Conservation (phyloP, 2,113 vertebrate species). For the Podarcis cretensis region DNA sequence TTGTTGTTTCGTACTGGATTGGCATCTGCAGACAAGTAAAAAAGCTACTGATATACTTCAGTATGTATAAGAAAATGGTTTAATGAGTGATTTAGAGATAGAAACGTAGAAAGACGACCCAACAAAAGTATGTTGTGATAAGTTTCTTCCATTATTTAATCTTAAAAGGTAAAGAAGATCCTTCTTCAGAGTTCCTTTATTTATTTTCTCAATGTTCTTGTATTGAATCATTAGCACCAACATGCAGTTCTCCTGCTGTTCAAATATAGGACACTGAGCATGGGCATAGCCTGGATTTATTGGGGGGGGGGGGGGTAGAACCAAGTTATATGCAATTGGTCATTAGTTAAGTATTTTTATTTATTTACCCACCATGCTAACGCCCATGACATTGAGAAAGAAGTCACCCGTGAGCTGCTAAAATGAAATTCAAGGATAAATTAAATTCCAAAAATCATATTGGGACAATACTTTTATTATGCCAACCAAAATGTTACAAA, state of each 20-base stretch:
- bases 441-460: background rate
- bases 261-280: background rate
- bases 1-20: background rate
- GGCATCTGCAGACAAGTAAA: background rate
- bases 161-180: background rate
- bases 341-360: too few relatives aligned
- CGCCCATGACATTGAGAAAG: background rate
- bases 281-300: background rate
- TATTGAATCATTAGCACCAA: background rate
- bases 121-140: background rate
- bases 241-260: constrained; percentile 5
- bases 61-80: background rate
- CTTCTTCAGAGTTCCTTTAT: background rate
- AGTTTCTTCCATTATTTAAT: background rate
- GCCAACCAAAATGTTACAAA: background rate
- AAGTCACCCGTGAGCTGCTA: constrained; percentile 7
- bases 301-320: background rate
- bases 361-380: too few relatives aligned
- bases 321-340: too few relatives aligned
- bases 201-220: background rate
- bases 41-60: background rate
- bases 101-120: background rate
- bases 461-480: too few relatives aligned
- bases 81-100: background rate
- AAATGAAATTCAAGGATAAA: background rate